Evolutionary conservation across 2,888 invertebrate species (phyloP).

Genomic region (Sclerodermus sp.): DNA sequence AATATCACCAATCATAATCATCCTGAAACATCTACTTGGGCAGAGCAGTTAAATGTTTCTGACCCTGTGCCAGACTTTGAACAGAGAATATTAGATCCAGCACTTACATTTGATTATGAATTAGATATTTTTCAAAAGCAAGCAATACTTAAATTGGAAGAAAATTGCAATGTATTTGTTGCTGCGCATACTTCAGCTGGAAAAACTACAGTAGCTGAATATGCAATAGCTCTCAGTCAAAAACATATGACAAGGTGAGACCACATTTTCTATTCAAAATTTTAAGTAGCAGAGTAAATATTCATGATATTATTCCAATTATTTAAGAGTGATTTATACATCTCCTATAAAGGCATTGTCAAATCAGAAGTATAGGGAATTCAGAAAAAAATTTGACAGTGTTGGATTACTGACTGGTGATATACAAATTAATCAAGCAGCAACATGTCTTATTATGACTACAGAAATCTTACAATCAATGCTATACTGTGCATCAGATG

Average conservation of each 20-base stretch:
- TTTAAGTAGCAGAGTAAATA: too few relatives aligned
- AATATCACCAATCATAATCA: conserved; percentile 65
- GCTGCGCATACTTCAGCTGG: conserved; percentile 99
- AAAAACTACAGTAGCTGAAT: conserved; percentile 99
- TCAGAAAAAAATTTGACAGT: conserved; percentile 87
- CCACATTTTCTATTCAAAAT: too few relatives aligned
- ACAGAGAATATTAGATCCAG: conserved; percentile 79
- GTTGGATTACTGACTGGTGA: conserved; percentile 95
- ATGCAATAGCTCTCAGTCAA: conserved; percentile 94
- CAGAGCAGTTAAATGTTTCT: conserved; percentile 81
- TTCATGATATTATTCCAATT: conserved; percentile 6
- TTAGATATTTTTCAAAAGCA: conserved; percentile 97
- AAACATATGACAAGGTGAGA: conserved; percentile 85
- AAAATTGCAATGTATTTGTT: conserved; percentile 94
- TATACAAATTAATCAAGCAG: conserved; percentile 90
- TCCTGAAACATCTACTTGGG: conserved; percentile 74
- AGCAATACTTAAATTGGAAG: conserved; percentile 92
- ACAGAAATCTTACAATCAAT: conserved; percentile 97
- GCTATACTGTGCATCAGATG: conserved; percentile 93
- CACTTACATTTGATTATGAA: conserved; percentile 85
- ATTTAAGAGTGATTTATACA: conserved; percentile 84
- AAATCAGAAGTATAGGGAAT: conserved; percentile 98
- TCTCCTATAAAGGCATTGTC: conserved; percentile 99
- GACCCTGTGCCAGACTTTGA: conserved; percentile 80
- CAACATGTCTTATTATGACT: conserved; percentile 97